Evolutionary conservation across 2,113 vertebrate species (phyloP), one percentile per base, ranked within the genome.

Genomic region (Pao palembangensis): DNA sequence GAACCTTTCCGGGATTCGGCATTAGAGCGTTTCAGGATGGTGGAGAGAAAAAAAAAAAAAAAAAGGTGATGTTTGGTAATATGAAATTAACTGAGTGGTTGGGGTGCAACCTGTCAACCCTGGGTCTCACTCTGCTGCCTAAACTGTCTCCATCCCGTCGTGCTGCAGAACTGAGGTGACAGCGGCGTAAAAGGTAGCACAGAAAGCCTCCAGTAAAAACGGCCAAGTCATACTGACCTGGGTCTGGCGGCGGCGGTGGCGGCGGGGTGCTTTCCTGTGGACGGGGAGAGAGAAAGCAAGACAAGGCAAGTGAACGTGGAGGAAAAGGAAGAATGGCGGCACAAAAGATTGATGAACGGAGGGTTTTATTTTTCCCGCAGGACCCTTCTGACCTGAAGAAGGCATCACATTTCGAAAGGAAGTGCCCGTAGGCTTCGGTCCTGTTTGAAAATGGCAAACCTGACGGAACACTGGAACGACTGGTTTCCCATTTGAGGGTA

Each of bases 211-310:
- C n/a, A 50, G 58, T 61, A 55, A 18, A 61, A 41, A 48, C 17
- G 54, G 64, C 69, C 69, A 51, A 71, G 64, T 18, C 56, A 69
- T 47, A 85, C 85, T 87, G 76, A 89, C 88, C 88, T 89, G 79
- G 71, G 51, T 78, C 54, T 49, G 66, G 49, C 10, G 10, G 73
- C 60, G 25, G 49, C 10, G 3, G 73, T 58, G 25, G 64, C 28
- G 46, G 69, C 41, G 55, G 11, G 8, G 34, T 8, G 11, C 41
- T 76, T 50, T 88, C 85, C 86, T 89, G 74, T 64, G 46, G 54
- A 71, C 31, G 28, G 31, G 70, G 1, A 16, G 16, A 68, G 23
- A 56, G 21, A 69, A 25, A 59, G 8, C 6, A 61, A 71, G 25
- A 56, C 20, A 64, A 42, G 56, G 8, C 6, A 63, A 43, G 21